Conservation (phyloP, 2,797 vertebrate genomes). For the Chiroxiphia lanceolata region DNA sequence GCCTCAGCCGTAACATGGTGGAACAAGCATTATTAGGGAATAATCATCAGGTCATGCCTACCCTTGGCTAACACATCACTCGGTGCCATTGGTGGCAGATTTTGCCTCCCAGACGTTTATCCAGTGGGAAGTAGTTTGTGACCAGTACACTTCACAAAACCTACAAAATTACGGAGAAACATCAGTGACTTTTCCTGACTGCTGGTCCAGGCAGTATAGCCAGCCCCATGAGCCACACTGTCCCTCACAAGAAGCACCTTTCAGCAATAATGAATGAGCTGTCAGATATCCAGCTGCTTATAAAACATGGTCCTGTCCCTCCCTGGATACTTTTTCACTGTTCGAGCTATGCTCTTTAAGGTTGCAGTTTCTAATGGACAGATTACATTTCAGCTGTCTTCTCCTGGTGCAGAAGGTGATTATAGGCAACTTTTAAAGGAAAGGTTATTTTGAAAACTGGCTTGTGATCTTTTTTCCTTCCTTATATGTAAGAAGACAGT, state of each 20-base stretch:
- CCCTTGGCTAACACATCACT: not conserved
- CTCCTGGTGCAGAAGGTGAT: not conserved
- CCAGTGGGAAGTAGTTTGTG: not conserved
- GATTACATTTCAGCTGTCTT: not conserved
- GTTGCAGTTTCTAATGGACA: not conserved
- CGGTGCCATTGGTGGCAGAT: accelerated
- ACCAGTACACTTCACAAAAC: not conserved
- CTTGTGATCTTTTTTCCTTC: not conserved
- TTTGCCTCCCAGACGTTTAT: not conserved
- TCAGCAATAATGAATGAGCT: not conserved
- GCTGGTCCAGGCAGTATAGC: not conserved
- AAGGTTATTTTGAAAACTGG: not conserved
- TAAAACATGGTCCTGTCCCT: not conserved
- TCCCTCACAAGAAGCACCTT: not conserved
- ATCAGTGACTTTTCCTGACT: not conserved
- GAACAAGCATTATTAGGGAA: not conserved
- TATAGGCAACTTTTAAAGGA: not conserved
- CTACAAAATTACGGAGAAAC: not conserved
- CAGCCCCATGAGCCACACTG: not conserved
- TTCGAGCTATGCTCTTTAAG: not conserved
- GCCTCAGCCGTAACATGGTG: not conserved
- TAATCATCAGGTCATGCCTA: not conserved
- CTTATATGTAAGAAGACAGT: not conserved
- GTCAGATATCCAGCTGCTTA: not conserved
- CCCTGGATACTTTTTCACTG: not conserved